Percentiles rank a stretch among this genome's conserved stretches.
These are phyloP conservation scores for Sus scrofa DNA, from an alignment of 2,113 vertebrate genomes.

Conservation along the genomic window T2T-Sscrofa CM000817.6:172150001-172150500, in stretches of 20 bases:
- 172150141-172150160: neutral
- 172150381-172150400: neutral
- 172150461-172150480: neutral
- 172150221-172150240: neutral
- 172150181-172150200: neutral
- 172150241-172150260: neutral
- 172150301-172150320: neutral
- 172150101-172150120: neutral
- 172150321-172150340: neutral
- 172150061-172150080: neutral
- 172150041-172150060: neutral
- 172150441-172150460: neutral
- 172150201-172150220: neutral
- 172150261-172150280: neutral
- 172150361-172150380: neutral
- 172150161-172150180: neutral
- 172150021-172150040: neutral
- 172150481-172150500: neutral
- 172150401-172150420: neutral
- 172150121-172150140: neutral
- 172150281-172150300: neutral
- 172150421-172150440: neutral
- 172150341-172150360: conserved; percentile 15
- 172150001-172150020: neutral
- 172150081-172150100: neutral